A percentile compares a stretch with the other conserved stretches of the same genome.
phyloP scores from a whole-genome alignment of 1,140 invertebrate species.

The Formica exsecta region DNA sequence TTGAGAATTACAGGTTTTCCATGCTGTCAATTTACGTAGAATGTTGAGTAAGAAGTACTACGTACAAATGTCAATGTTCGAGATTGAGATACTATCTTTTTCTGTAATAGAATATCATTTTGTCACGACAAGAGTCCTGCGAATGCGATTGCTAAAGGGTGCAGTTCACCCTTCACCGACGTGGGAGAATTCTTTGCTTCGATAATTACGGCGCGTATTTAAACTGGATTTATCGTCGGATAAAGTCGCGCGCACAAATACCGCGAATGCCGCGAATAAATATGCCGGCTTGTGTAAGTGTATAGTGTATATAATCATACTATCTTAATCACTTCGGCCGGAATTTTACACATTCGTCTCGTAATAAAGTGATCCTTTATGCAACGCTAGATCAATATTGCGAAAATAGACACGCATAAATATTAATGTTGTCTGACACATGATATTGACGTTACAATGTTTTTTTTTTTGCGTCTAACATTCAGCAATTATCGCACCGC shows the following conservation, averaged over 20 bases:
- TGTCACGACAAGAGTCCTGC: not conserved
- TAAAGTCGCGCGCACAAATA: constrained; percentile 35
- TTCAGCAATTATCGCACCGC: constrained; percentile 24
- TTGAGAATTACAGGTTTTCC: too few species aligned
- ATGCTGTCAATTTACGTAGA: not conserved
- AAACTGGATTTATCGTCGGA: constrained; percentile 52
- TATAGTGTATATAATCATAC: constrained; percentile 65
- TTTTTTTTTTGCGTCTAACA: not conserved
- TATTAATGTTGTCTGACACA: constrained; percentile 52
- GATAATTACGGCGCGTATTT: constrained; percentile 28
- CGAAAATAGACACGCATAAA: constrained; percentile 58
- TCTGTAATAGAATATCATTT: not conserved
- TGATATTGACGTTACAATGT: not conserved
- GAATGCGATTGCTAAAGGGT: not conserved
- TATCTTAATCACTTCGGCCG: constrained; percentile 51
- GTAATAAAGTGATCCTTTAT: constrained; percentile 30
- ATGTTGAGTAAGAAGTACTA: not conserved
- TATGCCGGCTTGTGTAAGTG: constrained; percentile 48
- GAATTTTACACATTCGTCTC: constrained; percentile 62
- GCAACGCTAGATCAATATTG: constrained; percentile 15
- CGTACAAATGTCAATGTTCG: not conserved
- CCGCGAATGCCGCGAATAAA: constrained; percentile 58
- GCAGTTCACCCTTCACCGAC: constrained; percentile 9
- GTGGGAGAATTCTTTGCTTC: constrained; percentile 40
- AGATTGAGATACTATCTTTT: not conserved